Base-by-base conservation (phyloP, 2,113 vertebrate species). In the Apistogramma diplotaenia region DNA sequence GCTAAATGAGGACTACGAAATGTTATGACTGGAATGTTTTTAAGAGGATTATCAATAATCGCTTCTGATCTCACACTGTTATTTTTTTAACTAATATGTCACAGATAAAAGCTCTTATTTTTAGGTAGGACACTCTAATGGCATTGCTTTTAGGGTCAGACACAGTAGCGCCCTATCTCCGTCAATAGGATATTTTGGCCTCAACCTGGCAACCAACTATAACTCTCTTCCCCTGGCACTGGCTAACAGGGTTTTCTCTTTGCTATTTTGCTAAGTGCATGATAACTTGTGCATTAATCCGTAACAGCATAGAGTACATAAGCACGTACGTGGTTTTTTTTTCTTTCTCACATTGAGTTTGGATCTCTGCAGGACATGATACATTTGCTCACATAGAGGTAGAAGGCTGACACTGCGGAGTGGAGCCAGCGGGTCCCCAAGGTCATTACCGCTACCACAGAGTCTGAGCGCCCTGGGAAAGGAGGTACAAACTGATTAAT, bases 401-500 rank as follows among this genome's bases (percentile, higher is more conserved):
- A 23, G 84, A 79, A 65, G 81, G 91, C 86, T 91, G 89, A 90
- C 85, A 51, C 88, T 85, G 93, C 84, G 83, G 86, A 90, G 76
- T 33, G 37, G 77, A 88, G 76, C 80, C 86, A 82, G 86, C 25
- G 55, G 84, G 88, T 89, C 91, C 88, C 91, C 80, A 86, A 90
- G 92, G 93, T 93, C 93, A 90, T 93, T 93, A 93, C 87, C 65
- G 86, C 84, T 79, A 86, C 89, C 90, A 89, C 83, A 40, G 85
- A 54, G 58, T 91, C 86, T 80, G 53, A 71, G 82, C 60, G 65
- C 84, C 79, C 70, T 72, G 90, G 92, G 92, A 89, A 70, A 88
- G 62, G 60, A 86, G 87, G 86, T 81, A 84, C 85, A 84, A 83
- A 90, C 90, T 93, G 92, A 94, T 93, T 93, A 92, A 94, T 94